phyloP scores from a whole-genome alignment of 2,113 vertebrate genomes.

The Dendropsophus ebraccatus region DNA sequence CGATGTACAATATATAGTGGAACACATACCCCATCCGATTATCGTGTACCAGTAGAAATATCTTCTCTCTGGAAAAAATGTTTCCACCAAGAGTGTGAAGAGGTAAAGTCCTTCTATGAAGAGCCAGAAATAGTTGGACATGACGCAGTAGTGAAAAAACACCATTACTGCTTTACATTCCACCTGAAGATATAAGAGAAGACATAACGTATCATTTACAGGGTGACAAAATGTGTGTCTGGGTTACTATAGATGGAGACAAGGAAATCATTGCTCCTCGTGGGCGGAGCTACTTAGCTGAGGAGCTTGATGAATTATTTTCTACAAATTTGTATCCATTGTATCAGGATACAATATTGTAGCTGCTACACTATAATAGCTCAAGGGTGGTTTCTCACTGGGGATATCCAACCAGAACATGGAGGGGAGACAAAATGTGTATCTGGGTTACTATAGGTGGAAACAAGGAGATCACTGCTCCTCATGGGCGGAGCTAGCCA shows the following conservation, averaged over 20 bases:
- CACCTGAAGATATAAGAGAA: conserved; percentile 75
- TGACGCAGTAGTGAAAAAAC: conserved; percentile 98
- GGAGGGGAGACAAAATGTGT: neutral
- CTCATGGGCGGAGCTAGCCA: neutral
- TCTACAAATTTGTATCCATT: too few relatives aligned
- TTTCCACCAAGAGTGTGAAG: conserved; percentile 94
- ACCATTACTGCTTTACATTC: conserved; percentile 97
- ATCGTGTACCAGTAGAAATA: conserved; percentile 98
- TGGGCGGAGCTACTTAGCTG: neutral
- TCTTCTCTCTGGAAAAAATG: conserved; percentile 94
- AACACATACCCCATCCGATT: conserved; percentile 83
- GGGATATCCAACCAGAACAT: too few relatives aligned
- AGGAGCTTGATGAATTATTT: neutral
- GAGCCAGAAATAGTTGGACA: conserved; percentile 99
- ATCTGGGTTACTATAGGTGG: neutral
- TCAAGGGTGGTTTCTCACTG: too few relatives aligned
- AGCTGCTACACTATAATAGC: too few relatives aligned
- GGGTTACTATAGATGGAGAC: neutral
- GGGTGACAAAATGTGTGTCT: neutral
- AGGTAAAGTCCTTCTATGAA: conserved; percentile 98
- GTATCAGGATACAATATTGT: too few relatives aligned
- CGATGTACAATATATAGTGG: neutral
- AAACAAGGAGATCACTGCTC: neutral
- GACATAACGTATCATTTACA: neutral
- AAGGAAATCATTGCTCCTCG: neutral